Conservation (phyloP, 2,888 invertebrate species). For the Elysia crispata region DNA sequence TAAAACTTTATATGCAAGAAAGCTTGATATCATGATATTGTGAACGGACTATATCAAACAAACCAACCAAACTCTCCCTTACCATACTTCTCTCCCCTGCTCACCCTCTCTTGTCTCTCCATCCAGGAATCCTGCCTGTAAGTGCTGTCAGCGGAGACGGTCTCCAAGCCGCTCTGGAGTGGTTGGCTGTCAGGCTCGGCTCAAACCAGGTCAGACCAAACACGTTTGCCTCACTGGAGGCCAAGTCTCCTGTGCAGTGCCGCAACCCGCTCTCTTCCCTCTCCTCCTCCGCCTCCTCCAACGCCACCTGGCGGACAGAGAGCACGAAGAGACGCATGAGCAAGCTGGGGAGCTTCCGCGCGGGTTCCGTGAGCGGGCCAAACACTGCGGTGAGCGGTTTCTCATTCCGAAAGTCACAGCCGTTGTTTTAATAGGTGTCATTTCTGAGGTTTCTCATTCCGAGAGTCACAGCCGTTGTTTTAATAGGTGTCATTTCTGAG, state of each 20-base stretch:
- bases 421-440: too few relatives aligned
- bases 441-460: too few relatives aligned
- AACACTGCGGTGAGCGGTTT: too few relatives aligned
- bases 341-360: too few relatives aligned
- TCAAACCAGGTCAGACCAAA: slow-evolving; percentile 55
- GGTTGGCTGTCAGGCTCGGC: slow-evolving; percentile 68
- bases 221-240: slow-evolving; percentile 37
- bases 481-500: too few relatives aligned
- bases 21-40: too few relatives aligned
- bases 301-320: slow-evolving; percentile 23
- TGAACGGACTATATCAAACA: too few relatives aligned
- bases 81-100: background rate
- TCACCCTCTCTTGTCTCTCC: slow-evolving; percentile 39
- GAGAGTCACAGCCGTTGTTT: too few relatives aligned
- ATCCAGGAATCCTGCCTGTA: slow-evolving; percentile 68
- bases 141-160: slow-evolving; percentile 69
- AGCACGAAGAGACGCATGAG: slow-evolving; percentile 2
- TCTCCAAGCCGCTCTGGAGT: slow-evolving; percentile 67
- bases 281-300: slow-evolving; percentile 36
- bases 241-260: slow-evolving; percentile 23
- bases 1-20: too few relatives aligned
- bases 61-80: too few relatives aligned
- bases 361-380: too few relatives aligned
- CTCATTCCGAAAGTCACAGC: too few relatives aligned
- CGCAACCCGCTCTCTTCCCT: slow-evolving; percentile 23